Conservation (phyloP, 1,140 invertebrate species). For the Musca vetustissima region DNA sequence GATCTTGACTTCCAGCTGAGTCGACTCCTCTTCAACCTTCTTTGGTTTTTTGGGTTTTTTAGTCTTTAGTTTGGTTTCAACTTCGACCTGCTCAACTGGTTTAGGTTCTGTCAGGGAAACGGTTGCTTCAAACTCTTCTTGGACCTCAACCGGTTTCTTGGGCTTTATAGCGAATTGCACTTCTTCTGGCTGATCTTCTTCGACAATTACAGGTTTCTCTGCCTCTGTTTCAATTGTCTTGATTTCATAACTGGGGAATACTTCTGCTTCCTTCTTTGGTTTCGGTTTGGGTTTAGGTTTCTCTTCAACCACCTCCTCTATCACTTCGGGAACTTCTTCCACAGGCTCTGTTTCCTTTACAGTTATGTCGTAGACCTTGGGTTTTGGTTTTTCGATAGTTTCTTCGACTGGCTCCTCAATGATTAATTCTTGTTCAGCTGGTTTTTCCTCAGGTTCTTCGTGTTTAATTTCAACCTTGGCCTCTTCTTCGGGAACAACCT, state of each 20-base stretch:
- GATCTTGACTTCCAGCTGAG: constrained; percentile 40
- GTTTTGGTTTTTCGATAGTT: constrained; percentile 33
- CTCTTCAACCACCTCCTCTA: constrained; percentile 34
- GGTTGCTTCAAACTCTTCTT: constrained; percentile 38
- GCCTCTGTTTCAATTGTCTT: constrained; percentile 39
- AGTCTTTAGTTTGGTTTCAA: constrained; percentile 42
- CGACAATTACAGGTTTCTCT: constrained; percentile 30
- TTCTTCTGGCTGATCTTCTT: constrained; percentile 39
- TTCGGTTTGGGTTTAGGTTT: constrained; percentile 39
- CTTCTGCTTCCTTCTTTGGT: constrained; percentile 33
- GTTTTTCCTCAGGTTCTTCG: constrained; percentile 5
- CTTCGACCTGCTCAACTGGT: constrained; percentile 43
- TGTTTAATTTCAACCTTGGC: constrained; percentile 19
- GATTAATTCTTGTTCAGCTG: background rate
- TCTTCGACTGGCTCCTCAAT: constrained; percentile 27
- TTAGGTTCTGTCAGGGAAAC: constrained; percentile 40
- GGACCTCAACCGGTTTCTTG: constrained; percentile 35
- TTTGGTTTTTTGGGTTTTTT: constrained; percentile 57
- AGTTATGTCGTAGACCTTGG: constrained; percentile 41
- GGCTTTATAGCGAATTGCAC: constrained; percentile 42
- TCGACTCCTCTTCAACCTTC: constrained; percentile 44
- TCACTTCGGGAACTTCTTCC: constrained; percentile 26
- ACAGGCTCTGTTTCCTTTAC: constrained; percentile 41
- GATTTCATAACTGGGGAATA: constrained; percentile 41
- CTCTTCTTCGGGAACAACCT: constrained; percentile 49